Evolutionary conservation across 2,797 vertebrate genomes (phyloP).

Genomic region (Pelochelys cantorii): DNA sequence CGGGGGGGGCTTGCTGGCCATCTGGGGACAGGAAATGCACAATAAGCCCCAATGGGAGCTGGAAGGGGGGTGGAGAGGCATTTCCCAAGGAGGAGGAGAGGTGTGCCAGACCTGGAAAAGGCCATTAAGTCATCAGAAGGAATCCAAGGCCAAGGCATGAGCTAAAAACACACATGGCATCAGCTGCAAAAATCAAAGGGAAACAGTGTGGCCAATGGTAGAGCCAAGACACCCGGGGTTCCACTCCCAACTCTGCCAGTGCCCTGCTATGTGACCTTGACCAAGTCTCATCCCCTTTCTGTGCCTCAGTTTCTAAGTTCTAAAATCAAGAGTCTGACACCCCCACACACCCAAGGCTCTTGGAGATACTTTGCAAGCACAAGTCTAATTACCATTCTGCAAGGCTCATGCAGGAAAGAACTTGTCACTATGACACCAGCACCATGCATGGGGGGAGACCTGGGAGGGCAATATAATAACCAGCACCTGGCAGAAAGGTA

Average conservation of each 20-base stretch:
- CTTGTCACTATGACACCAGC: not conserved
- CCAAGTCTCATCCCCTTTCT: not conserved
- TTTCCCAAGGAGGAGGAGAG: not conserved
- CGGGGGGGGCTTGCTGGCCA: not conserved
- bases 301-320: not conserved
- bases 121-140: not conserved
- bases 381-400: not conserved
- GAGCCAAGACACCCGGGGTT: not conserved
- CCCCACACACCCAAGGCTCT: not conserved
- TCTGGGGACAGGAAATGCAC: not conserved
- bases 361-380: not conserved
- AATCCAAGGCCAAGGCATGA: not conserved
- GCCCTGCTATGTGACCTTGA: not conserved
- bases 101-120: not conserved
- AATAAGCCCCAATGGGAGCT: not conserved
- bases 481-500: not conserved
- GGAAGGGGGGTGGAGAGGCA: too few relatives aligned
- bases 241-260: not conserved
- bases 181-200: not conserved
- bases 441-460: not conserved
- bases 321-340: not conserved
- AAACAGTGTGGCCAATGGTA: not conserved
- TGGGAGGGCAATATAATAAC: not conserved
- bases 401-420: not conserved
- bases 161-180: not conserved